These are phyloP conservation scores for Calephelis nemesis DNA, from an alignment of 1,140 invertebrate species.

Conservation along the genomic window DNA sequence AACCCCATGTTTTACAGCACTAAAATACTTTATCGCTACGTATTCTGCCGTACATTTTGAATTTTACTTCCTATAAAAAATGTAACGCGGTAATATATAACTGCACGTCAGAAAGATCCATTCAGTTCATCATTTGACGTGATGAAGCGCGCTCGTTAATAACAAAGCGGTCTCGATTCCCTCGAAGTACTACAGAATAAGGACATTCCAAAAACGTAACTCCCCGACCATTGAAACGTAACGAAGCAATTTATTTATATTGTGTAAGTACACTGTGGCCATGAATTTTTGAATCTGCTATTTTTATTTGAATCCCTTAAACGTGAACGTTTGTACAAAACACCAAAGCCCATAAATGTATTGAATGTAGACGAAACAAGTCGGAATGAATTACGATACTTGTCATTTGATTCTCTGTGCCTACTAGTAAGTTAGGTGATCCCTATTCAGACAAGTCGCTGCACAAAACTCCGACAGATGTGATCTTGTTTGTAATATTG, in stretches of 20 bases:
- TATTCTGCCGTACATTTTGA: neutral
- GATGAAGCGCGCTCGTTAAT: slow-evolving; percentile 22
- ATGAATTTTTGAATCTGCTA: neutral
- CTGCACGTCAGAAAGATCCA: slow-evolving; percentile 3
- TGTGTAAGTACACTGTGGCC: neutral
- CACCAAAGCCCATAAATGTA: too few relatives aligned
- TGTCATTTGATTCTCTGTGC: too few relatives aligned
- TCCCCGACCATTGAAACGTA: neutral
- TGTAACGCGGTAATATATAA: slow-evolving; percentile 4
- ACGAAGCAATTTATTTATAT: slow-evolving; percentile 19
- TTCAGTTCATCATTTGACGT: slow-evolving; percentile 21
- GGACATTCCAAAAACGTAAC: slow-evolving; percentile 13
- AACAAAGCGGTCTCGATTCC: slow-evolving; percentile 19
- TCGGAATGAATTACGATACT: too few relatives aligned
- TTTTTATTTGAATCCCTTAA: too few relatives aligned
- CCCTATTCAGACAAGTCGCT: too few relatives aligned
- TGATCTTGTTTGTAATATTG: too few relatives aligned
- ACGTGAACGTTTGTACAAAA: too few relatives aligned
- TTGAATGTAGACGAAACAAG: too few relatives aligned
- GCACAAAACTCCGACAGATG: too few relatives aligned
- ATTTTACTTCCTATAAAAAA: neutral
- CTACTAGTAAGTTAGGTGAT: too few relatives aligned
- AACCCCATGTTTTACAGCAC: too few relatives aligned
- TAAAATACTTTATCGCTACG: too few relatives aligned
- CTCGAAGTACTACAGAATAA: slow-evolving; percentile 17